Evolutionary conservation across 1,140 invertebrate species (phyloP).

Genomic region (Dendroctonus valens): DNA sequence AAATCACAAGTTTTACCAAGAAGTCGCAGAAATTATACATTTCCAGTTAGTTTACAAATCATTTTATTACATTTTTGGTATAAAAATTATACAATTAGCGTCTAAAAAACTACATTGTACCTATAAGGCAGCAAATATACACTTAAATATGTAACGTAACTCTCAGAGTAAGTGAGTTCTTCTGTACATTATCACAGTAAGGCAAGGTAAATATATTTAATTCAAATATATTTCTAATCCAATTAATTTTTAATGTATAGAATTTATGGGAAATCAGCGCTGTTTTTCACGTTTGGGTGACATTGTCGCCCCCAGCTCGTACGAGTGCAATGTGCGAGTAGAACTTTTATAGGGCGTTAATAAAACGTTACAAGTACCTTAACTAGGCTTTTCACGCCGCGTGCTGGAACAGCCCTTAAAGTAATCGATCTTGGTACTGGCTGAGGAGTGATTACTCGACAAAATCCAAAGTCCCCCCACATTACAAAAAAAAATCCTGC

Average conservation of each 20-base stretch:
- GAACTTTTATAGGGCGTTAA: too few relatives aligned
- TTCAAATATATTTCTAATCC: background rate
- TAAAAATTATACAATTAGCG: slow-evolving; percentile 19
- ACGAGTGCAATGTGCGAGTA: too few relatives aligned
- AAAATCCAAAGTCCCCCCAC: background rate
- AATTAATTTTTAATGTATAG: background rate
- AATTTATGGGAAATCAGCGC: too few relatives aligned
- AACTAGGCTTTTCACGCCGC: too few relatives aligned
- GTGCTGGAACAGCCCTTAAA: too few relatives aligned
- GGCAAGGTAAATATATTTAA: slow-evolving; percentile 28
- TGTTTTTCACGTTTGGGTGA: too few relatives aligned
- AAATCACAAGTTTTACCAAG: background rate
- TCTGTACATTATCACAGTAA: slow-evolving; percentile 44
- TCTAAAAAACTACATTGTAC: slow-evolving; percentile 1
- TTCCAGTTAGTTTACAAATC: slow-evolving; percentile 4
- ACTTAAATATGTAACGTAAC: slow-evolving; percentile 17
- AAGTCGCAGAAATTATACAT: background rate
- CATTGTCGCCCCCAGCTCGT: too few relatives aligned
- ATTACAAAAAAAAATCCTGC: background rate
- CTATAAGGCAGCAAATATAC: slow-evolving; percentile 32
- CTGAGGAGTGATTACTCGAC: background rate
- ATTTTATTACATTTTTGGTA: slow-evolving; percentile 16
- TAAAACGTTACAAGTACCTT: too few relatives aligned
- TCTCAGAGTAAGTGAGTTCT: slow-evolving; percentile 14
- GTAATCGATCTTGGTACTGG: too few relatives aligned